These are phyloP conservation scores for Prosapia bicincta DNA, from an alignment of 2,888 invertebrate genomes.

Conservation along the genomic window DNA sequence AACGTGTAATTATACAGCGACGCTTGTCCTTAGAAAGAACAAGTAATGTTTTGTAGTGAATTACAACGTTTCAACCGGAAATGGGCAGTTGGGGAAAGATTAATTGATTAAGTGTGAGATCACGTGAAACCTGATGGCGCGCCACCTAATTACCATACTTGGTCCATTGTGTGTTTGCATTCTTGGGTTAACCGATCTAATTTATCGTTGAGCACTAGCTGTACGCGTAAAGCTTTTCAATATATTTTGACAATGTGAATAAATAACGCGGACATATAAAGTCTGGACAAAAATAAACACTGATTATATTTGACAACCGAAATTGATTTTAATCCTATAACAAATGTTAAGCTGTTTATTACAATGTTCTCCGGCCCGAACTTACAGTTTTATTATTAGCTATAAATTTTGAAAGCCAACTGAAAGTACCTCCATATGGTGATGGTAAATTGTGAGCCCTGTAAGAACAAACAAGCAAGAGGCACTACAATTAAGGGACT, in stretches of 20 bases:
- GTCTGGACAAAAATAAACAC: slow-evolving; percentile 21
- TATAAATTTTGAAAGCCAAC: background rate
- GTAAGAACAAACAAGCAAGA: background rate
- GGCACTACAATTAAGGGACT: background rate
- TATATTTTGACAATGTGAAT: background rate
- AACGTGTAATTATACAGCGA: too few species aligned
- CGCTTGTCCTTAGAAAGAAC: too few species aligned
- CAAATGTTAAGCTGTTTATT: slow-evolving; percentile 15
- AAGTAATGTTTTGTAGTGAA: too few species aligned
- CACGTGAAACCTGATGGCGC: background rate
- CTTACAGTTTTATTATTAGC: background rate
- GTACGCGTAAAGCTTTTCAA: background rate
- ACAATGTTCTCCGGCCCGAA: background rate
- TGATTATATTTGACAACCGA: slow-evolving; percentile 27
- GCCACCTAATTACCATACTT: background rate
- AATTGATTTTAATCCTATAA: slow-evolving; percentile 27
- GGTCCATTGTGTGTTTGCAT: background rate
- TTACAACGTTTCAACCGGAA: background rate
- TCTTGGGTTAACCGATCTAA: background rate
- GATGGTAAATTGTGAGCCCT: background rate
- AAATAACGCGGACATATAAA: background rate
- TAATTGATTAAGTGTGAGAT: slow-evolving; percentile 1
- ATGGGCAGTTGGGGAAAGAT: background rate
- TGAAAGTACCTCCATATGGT: background rate
- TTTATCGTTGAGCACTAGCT: background rate